Conservation (phyloP, 1,140 invertebrate species). For the Araneus ventricosus region DNA sequence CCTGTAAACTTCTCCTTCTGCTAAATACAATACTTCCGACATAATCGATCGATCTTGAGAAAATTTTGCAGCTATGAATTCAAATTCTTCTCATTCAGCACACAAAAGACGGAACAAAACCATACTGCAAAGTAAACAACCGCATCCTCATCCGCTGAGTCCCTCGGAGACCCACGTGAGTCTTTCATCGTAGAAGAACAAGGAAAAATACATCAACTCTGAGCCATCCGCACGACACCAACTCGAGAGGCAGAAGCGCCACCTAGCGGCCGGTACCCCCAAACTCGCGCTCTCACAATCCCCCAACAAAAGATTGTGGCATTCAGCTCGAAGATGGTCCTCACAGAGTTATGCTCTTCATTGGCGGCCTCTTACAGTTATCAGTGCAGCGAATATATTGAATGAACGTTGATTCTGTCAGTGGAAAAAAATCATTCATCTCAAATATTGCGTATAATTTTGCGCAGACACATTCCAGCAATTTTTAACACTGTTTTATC, state of each 20-base stretch:
- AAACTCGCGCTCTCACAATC: conserved; percentile 20
- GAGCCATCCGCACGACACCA: conserved; percentile 28
- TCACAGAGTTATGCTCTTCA: not conserved
- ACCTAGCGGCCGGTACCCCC: conserved; percentile 5
- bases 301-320: conserved; percentile 18
- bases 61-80: not conserved
- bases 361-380: not conserved
- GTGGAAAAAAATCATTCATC: not conserved
- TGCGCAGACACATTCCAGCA: too few relatives aligned
- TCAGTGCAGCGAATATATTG: not conserved
- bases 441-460: too few relatives aligned
- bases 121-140: conserved; percentile 1
- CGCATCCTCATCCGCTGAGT: not conserved
- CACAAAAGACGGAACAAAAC: conserved; percentile 18
- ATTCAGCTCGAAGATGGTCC: conserved; percentile 4
- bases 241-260: not conserved
- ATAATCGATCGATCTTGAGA: not conserved
- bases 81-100: not conserved
- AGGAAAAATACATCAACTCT: conserved; percentile 2
- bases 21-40: not conserved
- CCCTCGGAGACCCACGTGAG: conserved; percentile 21
- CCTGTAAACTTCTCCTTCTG: too few relatives aligned
- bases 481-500: too few relatives aligned
- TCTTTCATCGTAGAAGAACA: conserved; percentile 11
- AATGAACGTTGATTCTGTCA: not conserved